Conservation (phyloP, 2,113 vertebrate species). For the Corapipo altera region DNA sequence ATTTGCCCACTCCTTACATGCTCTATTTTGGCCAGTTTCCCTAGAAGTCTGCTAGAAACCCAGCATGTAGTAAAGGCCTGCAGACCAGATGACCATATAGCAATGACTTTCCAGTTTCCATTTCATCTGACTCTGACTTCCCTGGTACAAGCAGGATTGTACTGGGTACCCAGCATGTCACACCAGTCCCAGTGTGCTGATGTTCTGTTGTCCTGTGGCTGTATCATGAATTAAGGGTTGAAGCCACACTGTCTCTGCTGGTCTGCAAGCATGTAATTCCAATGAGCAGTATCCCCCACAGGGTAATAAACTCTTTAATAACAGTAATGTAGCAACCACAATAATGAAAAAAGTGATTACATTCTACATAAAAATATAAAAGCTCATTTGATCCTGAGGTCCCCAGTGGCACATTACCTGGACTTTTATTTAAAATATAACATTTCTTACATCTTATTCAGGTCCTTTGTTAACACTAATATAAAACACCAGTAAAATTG, state of each 20-base stretch:
- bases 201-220: background rate
- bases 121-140: background rate
- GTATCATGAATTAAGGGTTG: background rate
- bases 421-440: slow-evolving; percentile 76
- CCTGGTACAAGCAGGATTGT: background rate
- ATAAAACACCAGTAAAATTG: slow-evolving; percentile 65
- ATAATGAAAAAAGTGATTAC: slow-evolving; percentile 80
- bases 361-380: slow-evolving; percentile 82
- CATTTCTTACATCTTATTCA: slow-evolving; percentile 65
- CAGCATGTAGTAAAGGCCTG: background rate
- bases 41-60: background rate
- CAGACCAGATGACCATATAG: background rate
- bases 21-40: background rate
- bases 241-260: slow-evolving; percentile 49
- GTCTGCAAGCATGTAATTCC: slow-evolving; percentile 47
- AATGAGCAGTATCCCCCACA: slow-evolving; percentile 64
- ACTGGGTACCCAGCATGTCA: background rate
- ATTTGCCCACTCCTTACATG: background rate
- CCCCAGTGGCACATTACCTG: slow-evolving; percentile 73
- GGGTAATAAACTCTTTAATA: slow-evolving; percentile 79
- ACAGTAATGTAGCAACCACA: slow-evolving; percentile 72
- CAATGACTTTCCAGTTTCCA: background rate
- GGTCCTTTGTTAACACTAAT: slow-evolving; percentile 58
- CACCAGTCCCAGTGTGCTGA: background rate
- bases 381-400: slow-evolving; percentile 79